A percentile compares a stretch with the other conserved stretches of the same genome.
These are phyloP conservation scores for Aythya baeri DNA, from an alignment of 2,113 vertebrate genomes.

Conservation along the genomic window DNA sequence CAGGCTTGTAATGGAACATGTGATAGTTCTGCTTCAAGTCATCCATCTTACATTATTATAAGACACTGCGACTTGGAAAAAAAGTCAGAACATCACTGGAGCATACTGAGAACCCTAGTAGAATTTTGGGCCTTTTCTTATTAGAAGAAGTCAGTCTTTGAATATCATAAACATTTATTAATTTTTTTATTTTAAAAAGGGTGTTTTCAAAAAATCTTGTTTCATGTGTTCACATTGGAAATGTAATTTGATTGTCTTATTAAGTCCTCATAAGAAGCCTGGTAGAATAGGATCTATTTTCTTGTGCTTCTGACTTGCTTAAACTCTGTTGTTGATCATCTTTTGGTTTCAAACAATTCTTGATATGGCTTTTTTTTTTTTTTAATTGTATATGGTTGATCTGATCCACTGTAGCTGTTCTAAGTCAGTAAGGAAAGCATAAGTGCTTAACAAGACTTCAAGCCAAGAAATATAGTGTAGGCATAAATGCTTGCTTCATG, in stretches of 20 bases:
- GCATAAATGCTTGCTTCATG: not conserved
- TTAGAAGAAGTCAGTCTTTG: conserved; percentile 1
- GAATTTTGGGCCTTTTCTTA: not conserved
- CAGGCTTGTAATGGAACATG: not conserved
- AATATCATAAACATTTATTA: conserved; percentile 16
- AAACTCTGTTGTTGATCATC: not conserved
- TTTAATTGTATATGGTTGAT: not conserved
- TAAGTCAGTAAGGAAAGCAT: not conserved
- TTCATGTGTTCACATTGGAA: conserved; percentile 13
- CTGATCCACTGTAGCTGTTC: not conserved
- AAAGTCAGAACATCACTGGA: not conserved
- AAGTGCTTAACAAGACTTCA: not conserved
- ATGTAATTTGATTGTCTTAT: conserved; percentile 25
- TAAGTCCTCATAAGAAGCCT: conserved; percentile 28
- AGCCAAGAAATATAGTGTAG: not conserved
- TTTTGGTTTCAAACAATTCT: not conserved
- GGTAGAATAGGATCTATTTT: not conserved
- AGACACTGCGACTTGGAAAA: not conserved
- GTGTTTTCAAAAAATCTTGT: conserved; percentile 55
- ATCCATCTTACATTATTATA: not conserved
- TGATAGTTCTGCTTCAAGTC: not conserved
- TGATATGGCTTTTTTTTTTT: not conserved
- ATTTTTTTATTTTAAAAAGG: conserved; percentile 21
- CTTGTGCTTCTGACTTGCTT: not conserved
- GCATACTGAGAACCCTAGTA: not conserved